phyloP scores from a whole-genome alignment of 2,888 invertebrate genomes.

The Junonia oenone region DNA sequence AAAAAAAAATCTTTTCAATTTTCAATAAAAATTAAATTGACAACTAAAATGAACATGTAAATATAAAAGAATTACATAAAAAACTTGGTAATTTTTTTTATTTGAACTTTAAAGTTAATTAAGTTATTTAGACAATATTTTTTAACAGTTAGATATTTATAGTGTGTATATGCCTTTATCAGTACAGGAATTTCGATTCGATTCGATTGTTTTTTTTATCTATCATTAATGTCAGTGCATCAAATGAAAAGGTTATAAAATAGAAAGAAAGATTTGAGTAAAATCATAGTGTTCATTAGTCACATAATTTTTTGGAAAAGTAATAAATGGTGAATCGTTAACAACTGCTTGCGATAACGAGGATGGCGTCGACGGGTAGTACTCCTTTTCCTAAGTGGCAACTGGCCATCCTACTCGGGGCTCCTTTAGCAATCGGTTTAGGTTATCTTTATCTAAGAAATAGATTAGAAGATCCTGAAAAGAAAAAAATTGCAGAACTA shows the following conservation, averaged over 20 bases:
- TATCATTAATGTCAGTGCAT: slow-evolving; percentile 24
- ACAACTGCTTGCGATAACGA: slow-evolving; percentile 38
- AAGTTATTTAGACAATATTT: not conserved
- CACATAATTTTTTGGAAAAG: slow-evolving; percentile 40
- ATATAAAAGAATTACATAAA: too few relatives aligned
- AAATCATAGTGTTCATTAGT: slow-evolving; percentile 45
- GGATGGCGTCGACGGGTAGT: slow-evolving; percentile 75
- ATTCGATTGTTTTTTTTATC: slow-evolving; percentile 13
- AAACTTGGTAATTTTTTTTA: too few relatives aligned
- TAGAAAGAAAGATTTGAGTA: slow-evolving; percentile 50
- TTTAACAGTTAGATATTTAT: not conserved
- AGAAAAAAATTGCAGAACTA: slow-evolving; percentile 71
- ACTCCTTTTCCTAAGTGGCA: slow-evolving; percentile 90
- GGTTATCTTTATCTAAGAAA: slow-evolving; percentile 88
- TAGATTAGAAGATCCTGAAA: slow-evolving; percentile 74
- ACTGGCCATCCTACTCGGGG: slow-evolving; percentile 89
- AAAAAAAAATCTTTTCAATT: too few relatives aligned
- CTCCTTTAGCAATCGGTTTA: slow-evolving; percentile 89
- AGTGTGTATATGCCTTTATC: not conserved
- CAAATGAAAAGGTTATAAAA: slow-evolving; percentile 36
- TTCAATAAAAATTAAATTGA: too few relatives aligned
- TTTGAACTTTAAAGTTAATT: not conserved
- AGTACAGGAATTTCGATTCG: not conserved
- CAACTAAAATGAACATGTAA: too few relatives aligned
- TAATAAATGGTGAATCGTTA: slow-evolving; percentile 63